Evolutionary conservation across 2,888 invertebrate species (phyloP).

Genomic region (Caenorhabditis wallacei): DNA sequence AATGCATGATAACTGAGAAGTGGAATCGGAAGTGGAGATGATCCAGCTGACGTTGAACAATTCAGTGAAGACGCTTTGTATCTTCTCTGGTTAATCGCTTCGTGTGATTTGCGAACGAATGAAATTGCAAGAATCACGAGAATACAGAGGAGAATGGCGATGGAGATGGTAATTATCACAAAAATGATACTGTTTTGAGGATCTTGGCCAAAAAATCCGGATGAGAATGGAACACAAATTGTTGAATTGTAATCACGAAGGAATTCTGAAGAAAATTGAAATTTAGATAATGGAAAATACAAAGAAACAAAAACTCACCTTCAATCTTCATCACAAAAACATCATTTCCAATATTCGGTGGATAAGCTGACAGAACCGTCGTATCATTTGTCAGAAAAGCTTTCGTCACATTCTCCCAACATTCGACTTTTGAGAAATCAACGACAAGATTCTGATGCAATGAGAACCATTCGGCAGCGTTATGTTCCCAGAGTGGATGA

Average conservation of each 20-base stretch:
- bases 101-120: slow-evolving; percentile 66
- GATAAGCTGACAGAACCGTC: slow-evolving; percentile 77
- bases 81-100: slow-evolving; percentile 72
- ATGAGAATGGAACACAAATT: slow-evolving; percentile 74
- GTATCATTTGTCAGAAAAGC: slow-evolving; percentile 80
- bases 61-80: slow-evolving; percentile 79
- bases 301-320: slow-evolving; percentile 56
- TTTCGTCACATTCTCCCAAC: slow-evolving; percentile 81
- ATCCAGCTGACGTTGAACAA: slow-evolving; percentile 78
- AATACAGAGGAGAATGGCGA: slow-evolving; percentile 65
- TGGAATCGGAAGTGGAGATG: slow-evolving; percentile 75
- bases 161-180: slow-evolving; percentile 62
- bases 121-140: slow-evolving; percentile 65
- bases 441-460: slow-evolving; percentile 65
- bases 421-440: slow-evolving; percentile 76
- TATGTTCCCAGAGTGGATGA: slow-evolving; percentile 53
- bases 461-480: slow-evolving; percentile 69
- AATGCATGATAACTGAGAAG: slow-evolving; percentile 89
- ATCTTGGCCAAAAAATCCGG: slow-evolving; percentile 79
- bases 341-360: slow-evolving; percentile 78
- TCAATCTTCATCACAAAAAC: slow-evolving; percentile 79
- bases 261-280: slow-evolving; percentile 70
- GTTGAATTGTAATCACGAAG: slow-evolving; percentile 73
- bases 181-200: slow-evolving; percentile 70
- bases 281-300: not conserved